These are phyloP conservation scores for Hepsetus odoe DNA, from an alignment of 2,113 vertebrate species.

Conservation along the genomic window DNA sequence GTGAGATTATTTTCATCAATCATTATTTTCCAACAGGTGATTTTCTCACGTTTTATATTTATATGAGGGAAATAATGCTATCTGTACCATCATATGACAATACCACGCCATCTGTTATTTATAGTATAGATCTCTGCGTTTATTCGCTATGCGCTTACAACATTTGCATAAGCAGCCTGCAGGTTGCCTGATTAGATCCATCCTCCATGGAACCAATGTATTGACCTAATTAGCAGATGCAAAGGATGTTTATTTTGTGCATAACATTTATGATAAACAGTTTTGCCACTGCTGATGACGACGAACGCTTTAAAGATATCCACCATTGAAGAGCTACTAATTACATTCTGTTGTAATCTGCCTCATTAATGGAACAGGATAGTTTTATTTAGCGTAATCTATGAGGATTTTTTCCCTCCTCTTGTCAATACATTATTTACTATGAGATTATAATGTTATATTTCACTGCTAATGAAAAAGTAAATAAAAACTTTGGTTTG, in stretches of 20 bases:
- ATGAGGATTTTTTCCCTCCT: conserved; percentile 34
- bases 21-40: too few relatives aligned
- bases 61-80: background rate
- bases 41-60: background rate
- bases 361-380: conserved; percentile 33
- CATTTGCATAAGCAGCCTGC: conserved; percentile 39
- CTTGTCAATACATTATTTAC: conserved; percentile 30
- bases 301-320: conserved; percentile 54
- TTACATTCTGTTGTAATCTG: conserved; percentile 46
- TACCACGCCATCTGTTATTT: conserved; percentile 5
- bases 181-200: conserved; percentile 45
- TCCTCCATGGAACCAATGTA: conserved; percentile 41
- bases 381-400: conserved; percentile 39
- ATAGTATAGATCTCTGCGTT: conserved; percentile 15
- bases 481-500: background rate
- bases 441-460: background rate
- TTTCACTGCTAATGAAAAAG: conserved; percentile 10
- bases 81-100: background rate
- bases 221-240: conserved; percentile 55
- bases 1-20: background rate
- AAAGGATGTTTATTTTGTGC: conserved; percentile 50
- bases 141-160: conserved; percentile 38
- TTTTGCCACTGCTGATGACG: conserved; percentile 12
- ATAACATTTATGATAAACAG: conserved; percentile 53
- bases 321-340: conserved; percentile 51